Base-by-base conservation (phyloP, 2,113 vertebrate genomes). In the Carassius carassius region DNA sequence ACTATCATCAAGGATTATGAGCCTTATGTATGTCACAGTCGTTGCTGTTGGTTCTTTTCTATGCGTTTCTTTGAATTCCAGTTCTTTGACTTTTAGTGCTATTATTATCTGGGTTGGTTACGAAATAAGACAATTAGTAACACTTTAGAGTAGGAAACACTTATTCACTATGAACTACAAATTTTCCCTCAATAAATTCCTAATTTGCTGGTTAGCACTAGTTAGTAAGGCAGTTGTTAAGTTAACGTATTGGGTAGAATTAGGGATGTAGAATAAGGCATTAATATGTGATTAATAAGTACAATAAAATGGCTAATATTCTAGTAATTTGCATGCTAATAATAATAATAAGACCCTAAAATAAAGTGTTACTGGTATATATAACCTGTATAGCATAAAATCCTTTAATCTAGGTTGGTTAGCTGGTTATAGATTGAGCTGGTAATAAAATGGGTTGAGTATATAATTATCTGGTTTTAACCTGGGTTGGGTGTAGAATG, bases 1-100 rank as follows among this genome's bases (percentile, higher is more conserved):
- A 62, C 21, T 60, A 54, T 75, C 77, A 76, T 81, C 82, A 32
- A 75, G 67, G 37, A 84, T 54, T 78, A 47, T 58, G 21, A 60
- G 51, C 47, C 49, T 32, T 54, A 54, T 29, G 63, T 67, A 51
- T 2, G 16, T 75, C 78, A 80, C 47, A 81, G 60, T 49, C 17
- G 3, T 6, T 21, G 44, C 63, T 81, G 19, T 32, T 69, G 11
- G 32, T 44, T 44, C 12, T 17, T 8, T 63, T 13, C 41, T 63
- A 37, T 62, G 12, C 25, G 23, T 81, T 51, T 54, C 47, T 29
- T 70, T 35, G 17, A 54, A 35, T 63, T 41, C 37, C 16, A 9
- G 35, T 25, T n/a, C n/a, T 44, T 23, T 73, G 21, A 47, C 14
- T 47, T 44, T 7, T 23, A 54, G 72, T 49, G n/a, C 23, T n/a